Evolutionary conservation across 2,888 invertebrate species (phyloP).

Genomic region (Drosophila cognata): DNA sequence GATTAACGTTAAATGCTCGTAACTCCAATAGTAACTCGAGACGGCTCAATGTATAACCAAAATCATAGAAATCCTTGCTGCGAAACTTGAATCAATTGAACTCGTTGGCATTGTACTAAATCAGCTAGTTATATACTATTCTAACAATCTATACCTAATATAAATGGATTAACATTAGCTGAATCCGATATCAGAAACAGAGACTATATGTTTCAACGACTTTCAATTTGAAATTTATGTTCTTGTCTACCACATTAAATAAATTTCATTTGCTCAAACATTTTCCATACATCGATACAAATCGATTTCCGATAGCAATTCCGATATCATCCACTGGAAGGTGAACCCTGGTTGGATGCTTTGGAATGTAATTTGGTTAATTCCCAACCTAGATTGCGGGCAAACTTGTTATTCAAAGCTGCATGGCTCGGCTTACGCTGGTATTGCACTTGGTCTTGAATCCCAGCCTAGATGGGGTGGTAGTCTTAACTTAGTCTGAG

Average conservation of each 20-base stretch:
- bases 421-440: background rate
- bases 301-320: background rate
- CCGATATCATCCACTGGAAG: background rate
- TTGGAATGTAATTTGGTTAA: background rate
- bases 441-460: background rate
- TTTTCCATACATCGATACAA: background rate
- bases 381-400: background rate
- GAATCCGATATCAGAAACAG: background rate
- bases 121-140: background rate
- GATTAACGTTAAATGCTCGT: constrained; percentile 18
- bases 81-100: background rate
- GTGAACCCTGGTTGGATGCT: background rate
- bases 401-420: background rate
- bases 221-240: background rate
- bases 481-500: background rate
- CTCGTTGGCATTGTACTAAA: background rate
- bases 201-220: background rate
- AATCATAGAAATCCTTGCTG: background rate
- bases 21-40: background rate
- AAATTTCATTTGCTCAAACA: background rate
- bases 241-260: background rate
- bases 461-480: background rate
- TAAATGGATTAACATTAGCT: background rate
- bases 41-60: too few species aligned
- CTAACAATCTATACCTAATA: background rate